Conservation (phyloP, 2,113 vertebrate species). For the Megaceryle maxima region DNA sequence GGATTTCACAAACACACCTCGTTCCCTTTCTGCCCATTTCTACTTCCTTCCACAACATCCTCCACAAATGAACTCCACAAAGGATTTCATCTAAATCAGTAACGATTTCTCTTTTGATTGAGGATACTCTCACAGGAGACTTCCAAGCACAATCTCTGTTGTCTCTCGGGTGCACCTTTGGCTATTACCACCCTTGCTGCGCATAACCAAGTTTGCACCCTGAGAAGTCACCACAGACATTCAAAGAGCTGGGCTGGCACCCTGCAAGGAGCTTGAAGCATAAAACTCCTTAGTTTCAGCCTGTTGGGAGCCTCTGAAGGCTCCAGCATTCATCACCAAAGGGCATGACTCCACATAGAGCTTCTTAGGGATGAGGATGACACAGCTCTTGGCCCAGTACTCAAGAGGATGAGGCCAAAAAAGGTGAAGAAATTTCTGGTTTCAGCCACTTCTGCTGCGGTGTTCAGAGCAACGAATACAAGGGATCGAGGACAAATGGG, state of each 20-base stretch:
- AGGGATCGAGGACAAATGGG: neutral
- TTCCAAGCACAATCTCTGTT: neutral
- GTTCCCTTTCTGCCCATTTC: neutral
- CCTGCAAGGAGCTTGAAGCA: neutral
- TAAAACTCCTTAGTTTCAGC: neutral
- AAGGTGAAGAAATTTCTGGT: neutral
- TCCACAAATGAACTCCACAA: neutral
- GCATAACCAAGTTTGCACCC: neutral
- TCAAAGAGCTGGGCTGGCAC: neutral
- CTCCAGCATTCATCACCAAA: slow-evolving; percentile 6
- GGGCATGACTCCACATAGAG: neutral
- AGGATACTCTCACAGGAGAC: neutral
- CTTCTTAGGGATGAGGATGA: neutral
- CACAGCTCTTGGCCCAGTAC: neutral
- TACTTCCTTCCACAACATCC: neutral
- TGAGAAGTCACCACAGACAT: neutral
- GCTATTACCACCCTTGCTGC: neutral
- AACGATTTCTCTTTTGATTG: neutral
- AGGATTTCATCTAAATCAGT: neutral
- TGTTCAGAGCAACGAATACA: neutral
- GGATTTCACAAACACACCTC: neutral
- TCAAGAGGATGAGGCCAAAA: neutral
- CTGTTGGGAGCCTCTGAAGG: neutral
- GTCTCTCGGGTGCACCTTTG: neutral
- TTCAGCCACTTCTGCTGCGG: neutral